Evolutionary conservation across 2,797 vertebrate genomes (phyloP).

Genomic region (Uromys caudimaculatus): DNA sequence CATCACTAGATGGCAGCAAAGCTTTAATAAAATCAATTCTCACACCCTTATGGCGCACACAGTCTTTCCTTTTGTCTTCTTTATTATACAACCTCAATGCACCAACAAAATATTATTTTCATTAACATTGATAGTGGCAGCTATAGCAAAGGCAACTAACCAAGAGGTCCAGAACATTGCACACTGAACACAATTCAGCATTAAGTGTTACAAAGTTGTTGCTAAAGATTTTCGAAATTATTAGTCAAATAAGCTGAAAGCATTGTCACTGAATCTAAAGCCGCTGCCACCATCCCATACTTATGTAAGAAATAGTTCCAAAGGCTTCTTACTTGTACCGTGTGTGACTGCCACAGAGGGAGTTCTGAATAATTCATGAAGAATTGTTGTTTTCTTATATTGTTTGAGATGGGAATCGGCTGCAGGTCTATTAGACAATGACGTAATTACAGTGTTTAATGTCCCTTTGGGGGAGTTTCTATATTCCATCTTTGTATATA

Average conservation of each 20-base stretch:
- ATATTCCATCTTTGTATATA: neutral
- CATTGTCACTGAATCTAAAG: conserved; percentile 47
- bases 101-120: conserved; percentile 14
- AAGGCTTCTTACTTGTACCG: conserved; percentile 3
- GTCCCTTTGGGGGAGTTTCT: conserved; percentile 31
- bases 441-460: conserved; percentile 48
- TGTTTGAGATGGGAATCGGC: conserved; percentile 10
- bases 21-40: conserved; percentile 56
- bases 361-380: conserved; percentile 31
- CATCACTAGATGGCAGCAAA: conserved; percentile 77
- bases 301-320: conserved; percentile 58
- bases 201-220: conserved; percentile 58
- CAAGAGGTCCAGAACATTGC: conserved; percentile 41
- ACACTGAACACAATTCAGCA: conserved; percentile 1
- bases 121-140: neutral
- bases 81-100: conserved; percentile 41
- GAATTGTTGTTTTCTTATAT: conserved; percentile 30
- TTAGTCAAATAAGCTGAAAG: conserved; percentile 62
- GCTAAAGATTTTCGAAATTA: conserved; percentile 47
- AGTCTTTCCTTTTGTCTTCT: conserved; percentile 68
- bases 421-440: neutral
- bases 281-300: conserved; percentile 24
- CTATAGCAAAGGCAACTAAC: conserved; percentile 25
- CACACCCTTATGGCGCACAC: neutral
- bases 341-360: neutral